Percentiles rank a stretch among this genome's conserved stretches.
These are phyloP conservation scores for Cynopterus brachyotis DNA, from an alignment of 2,113 vertebrate species.

Conservation along the genomic window DNA sequence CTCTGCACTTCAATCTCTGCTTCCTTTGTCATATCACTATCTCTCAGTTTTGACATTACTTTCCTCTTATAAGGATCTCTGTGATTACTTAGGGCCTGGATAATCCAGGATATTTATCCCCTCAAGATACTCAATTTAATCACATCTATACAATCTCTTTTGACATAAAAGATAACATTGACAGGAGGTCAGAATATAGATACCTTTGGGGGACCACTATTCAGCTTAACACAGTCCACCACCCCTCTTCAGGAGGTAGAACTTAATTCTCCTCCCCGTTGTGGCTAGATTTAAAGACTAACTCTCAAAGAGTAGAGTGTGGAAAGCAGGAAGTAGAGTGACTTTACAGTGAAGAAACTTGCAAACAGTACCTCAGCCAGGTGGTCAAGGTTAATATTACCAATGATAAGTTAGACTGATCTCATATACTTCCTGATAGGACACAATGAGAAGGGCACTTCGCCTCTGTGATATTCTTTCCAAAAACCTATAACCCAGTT, in stretches of 20 bases:
- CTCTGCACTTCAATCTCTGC: not conserved
- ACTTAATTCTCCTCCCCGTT: not conserved
- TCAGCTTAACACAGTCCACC: not conserved
- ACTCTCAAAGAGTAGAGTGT: not conserved
- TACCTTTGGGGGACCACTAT: not conserved
- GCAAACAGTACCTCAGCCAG: not conserved
- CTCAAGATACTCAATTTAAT: not conserved
- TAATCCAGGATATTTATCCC: not conserved
- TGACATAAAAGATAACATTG: not conserved
- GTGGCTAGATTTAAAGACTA: not conserved
- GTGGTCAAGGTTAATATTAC: not conserved
- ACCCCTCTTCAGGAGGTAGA: not conserved
- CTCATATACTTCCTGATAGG: not conserved
- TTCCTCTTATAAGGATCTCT: not conserved
- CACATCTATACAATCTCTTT: not conserved
- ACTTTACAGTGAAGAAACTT: not conserved
- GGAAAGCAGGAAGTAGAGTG: not conserved
- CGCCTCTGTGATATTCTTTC: not conserved
- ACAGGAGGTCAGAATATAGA: not conserved
- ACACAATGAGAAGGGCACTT: not conserved
- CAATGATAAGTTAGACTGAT: not conserved
- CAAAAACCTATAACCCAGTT: not conserved
- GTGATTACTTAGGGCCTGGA: not conserved
- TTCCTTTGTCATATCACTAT: not conserved
- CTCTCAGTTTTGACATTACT: not conserved